These are phyloP conservation scores for Xiphophorus couchianus DNA, from an alignment of 2,113 vertebrate species.

Conservation along the genomic window DNA sequence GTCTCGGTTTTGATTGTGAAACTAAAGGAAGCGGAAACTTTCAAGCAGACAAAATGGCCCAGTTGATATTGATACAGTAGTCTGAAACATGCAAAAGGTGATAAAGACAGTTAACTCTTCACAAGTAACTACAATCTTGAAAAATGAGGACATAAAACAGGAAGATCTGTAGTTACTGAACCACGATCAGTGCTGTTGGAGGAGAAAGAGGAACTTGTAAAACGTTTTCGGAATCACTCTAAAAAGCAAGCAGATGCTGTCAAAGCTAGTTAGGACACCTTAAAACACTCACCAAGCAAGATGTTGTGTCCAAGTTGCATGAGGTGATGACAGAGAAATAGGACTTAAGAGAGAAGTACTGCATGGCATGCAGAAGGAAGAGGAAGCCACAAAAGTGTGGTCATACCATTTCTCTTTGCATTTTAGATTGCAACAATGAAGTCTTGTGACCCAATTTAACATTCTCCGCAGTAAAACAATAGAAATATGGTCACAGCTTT, in stretches of 20 bases:
- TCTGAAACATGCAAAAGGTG: neutral
- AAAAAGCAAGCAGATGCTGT: neutral
- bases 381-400: conserved; percentile 16
- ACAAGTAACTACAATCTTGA: neutral
- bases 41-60: neutral
- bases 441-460: conserved; percentile 1
- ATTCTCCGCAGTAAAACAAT: conserved; percentile 2
- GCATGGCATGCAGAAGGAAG: neutral
- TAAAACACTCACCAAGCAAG: conserved; percentile 49
- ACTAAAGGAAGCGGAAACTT: conserved; percentile 39
- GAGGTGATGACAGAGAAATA: conserved; percentile 15
- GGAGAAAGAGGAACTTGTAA: conserved; percentile 18
- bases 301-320: conserved; percentile 11
- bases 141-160: conserved; percentile 6
- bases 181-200: neutral
- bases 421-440: neutral
- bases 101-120: neutral
- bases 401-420: neutral
- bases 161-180: conserved; percentile 11
- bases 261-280: neutral
- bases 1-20: conserved; percentile 25
- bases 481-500: neutral
- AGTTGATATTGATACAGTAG: neutral
- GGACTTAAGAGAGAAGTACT: conserved; percentile 1
- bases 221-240: neutral